phyloP scores from a whole-genome alignment of 2,888 invertebrate species.

The Lapara coniferarum region DNA sequence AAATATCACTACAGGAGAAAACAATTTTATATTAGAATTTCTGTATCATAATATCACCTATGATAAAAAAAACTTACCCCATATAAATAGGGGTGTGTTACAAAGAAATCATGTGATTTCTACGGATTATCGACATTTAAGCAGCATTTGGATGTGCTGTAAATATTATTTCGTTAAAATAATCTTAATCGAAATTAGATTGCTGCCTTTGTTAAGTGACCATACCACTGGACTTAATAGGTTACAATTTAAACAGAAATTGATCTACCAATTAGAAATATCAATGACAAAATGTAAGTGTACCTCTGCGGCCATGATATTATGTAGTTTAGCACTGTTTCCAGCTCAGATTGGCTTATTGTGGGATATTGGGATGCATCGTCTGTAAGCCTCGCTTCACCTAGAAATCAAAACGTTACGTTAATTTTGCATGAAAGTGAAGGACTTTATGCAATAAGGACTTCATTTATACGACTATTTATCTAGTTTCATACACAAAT shows the following conservation, averaged over 20 bases:
- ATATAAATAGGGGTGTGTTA: background rate
- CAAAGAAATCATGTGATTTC: background rate
- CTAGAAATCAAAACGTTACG: conserved; percentile 78
- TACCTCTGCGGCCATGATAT: conserved; percentile 96
- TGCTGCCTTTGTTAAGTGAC: conserved; percentile 26
- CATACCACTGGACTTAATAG: conserved; percentile 30
- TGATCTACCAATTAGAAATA: background rate
- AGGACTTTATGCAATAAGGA: conserved; percentile 27
- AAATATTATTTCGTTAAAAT: conserved; percentile 2
- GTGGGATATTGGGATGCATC: conserved; percentile 90
- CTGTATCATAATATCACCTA: background rate
- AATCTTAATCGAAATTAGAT: background rate
- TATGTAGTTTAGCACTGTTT: conserved; percentile 92
- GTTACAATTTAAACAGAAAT: conserved; percentile 18
- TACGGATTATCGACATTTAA: background rate
- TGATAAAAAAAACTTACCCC: no score
- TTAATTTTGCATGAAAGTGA: conserved; percentile 31
- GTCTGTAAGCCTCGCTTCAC: conserved; percentile 90
- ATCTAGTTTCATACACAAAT: conserved; percentile 39
- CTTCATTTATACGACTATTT: conserved; percentile 30
- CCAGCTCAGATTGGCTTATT: conserved; percentile 91
- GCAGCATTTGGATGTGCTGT: background rate
- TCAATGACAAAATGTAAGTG: conserved; percentile 28
- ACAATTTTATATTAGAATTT: no score
- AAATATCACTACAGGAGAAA: no score